These are phyloP conservation scores for Lottia gigantea DNA, from an alignment of 2,888 invertebrate genomes.

Conservation along the genomic window DNA sequence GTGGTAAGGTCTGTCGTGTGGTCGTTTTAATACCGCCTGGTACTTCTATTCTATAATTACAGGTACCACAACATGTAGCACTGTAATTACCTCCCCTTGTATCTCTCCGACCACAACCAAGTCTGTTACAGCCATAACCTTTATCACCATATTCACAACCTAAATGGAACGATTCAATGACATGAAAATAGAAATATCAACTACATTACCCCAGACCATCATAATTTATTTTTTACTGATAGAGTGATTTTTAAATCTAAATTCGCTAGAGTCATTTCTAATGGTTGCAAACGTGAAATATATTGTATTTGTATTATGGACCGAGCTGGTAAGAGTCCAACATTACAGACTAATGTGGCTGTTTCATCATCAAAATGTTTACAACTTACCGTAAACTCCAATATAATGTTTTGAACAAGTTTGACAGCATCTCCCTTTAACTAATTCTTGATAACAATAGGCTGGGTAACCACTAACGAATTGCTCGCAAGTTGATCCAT, in stretches of 20 bases:
- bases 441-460: constrained; percentile 33
- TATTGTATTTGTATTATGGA: too few species aligned
- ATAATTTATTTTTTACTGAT: too few species aligned
- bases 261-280: too few species aligned
- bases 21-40: constrained; percentile 17
- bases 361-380: too few species aligned
- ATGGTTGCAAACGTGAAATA: too few species aligned
- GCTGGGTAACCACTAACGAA: constrained; percentile 23
- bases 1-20: neutral
- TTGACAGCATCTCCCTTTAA: constrained; percentile 29
- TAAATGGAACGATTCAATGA: neutral
- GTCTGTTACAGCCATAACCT: neutral
- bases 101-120: neutral
- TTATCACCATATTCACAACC: constrained; percentile 18
- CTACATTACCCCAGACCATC: too few species aligned
- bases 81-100: constrained; percentile 8
- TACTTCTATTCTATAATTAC: constrained; percentile 24
- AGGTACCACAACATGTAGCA: constrained; percentile 31
- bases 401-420: constrained; percentile 23
- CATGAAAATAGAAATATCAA: too few species aligned
- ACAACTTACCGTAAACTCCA: constrained; percentile 22
- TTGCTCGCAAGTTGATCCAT: constrained; percentile 24
- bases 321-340: too few species aligned
- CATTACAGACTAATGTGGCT: too few species aligned
- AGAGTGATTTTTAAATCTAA: too few species aligned